Evolutionary conservation across 2,888 invertebrate species (phyloP), one percentile per base, ranked within the genome.

Genomic region (Prionchulus punctatus): DNA sequence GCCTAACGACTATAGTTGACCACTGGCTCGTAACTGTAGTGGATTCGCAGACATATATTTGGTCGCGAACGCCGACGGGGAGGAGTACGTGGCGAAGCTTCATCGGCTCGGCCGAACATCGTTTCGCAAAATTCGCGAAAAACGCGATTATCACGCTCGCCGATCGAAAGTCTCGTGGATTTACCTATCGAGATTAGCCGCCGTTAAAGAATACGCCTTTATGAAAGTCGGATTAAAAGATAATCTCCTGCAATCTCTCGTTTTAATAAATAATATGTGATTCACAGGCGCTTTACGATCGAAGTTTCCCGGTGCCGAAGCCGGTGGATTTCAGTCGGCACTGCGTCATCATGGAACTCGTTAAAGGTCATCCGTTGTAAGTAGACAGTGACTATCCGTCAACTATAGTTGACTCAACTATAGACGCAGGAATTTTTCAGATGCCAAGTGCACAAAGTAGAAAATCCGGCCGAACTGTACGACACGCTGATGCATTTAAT

Each of bases 131-230:
- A 77, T 98, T 23, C 91, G 91, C 70, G 84, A 84, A 66, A 98
- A 98, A 73, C 79, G 98, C 3, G 98, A 99, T 74, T 98, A 99
- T 73, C 90, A 94, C 71, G 85, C 86, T 57, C 84, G 88, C 64
- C 80, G 94, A 55, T 83, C 86, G 69, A 82, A 81, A 54, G 84
- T 82, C 12, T 91, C 90, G 0, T 99, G 98, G 98, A 76, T 99
- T 1, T 98, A 98, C 72, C 75, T 99, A 54, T 91, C 94, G 0
- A 79, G 94, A 57, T 83, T 98, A 63, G 92, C 98, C 0, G 98
- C 98, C 0, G 86, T 88, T 1, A 88, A 92, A 62, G 98, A 98
- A 76, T 98, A 85, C 76, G 89, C 92, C 0, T 98, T 91, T 71
- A 87, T 98, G 89, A 88, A 86, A 72, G 73, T 74, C 61, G 57